Evolutionary conservation across 2,113 vertebrate genomes (phyloP), one percentile per base, ranked within the genome.

Genomic region (Eurypyga helias): DNA sequence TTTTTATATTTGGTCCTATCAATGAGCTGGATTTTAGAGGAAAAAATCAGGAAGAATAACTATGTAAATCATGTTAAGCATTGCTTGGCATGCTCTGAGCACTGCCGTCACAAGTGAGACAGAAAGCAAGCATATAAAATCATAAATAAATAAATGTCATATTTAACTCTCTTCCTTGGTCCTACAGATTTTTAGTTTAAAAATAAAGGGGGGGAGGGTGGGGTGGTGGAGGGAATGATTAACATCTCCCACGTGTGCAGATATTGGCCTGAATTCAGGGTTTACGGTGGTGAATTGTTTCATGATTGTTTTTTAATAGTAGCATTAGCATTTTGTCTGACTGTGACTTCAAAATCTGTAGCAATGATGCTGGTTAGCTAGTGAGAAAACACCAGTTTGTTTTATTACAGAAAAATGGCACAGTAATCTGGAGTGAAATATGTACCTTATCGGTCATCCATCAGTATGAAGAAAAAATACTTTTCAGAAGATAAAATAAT

Each of bases 381-480:
- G 13, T 71, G 43, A 92, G 57, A 64, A 83, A 83, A 88, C 31
- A 69, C 36, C 36, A 70, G 45, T 11, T 93, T 41, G 14, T 55
- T 91, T 92, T 65, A 51, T 16, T 70, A 19, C 2, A 33, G 54
- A 58, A 83, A 82, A 17, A 62, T 34, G 66, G 46, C 25, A 43
- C 21, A 15, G 36, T 60, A 90, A 9, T 61, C 64, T 95, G 43
- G 90, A 89, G 72, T 86, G 57, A 90, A 89, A 88, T 62, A 31
- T 17, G 13, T 71, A 20, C 33, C 26, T 73, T 52, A 41, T 51
- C 20, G 49, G 29, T 87, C 19, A 91, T 31, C 11, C 31, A 12
- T 82, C 76, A 45, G 25, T 71, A 75, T n/a, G 11, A 73, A 78
- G 64, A 26, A 72, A 25, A 90, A 58, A 83, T 43, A 84, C 61